A percentile compares a stretch with the other conserved stretches of the same genome.
Conservation (phyloP, 2,888 invertebrate genomes). For the Megaustenia siamemsis region DNA sequence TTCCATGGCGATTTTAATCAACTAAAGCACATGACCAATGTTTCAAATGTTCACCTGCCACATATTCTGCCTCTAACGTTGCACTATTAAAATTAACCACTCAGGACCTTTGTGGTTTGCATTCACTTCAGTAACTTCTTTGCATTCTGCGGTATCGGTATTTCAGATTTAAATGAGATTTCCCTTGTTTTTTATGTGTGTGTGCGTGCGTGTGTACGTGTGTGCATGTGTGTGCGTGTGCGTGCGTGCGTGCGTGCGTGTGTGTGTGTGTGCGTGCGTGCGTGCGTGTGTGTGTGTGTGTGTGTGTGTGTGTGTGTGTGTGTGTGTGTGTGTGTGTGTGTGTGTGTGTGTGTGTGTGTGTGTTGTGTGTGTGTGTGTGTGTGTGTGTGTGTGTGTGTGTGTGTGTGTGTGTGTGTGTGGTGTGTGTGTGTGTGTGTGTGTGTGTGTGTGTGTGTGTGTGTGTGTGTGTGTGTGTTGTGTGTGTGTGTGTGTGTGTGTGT, state of each 20-base stretch:
- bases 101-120: too few relatives aligned
- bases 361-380: not conserved
- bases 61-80: too few relatives aligned
- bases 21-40: too few relatives aligned
- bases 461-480: not conserved
- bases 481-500: not conserved
- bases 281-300: not conserved
- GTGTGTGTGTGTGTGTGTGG: not conserved
- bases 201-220: not conserved
- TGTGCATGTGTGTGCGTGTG: not conserved
- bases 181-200: not conserved
- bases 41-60: too few relatives aligned
- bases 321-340: not conserved
- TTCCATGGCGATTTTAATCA: too few relatives aligned
- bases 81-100: too few relatives aligned
- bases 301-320: not conserved
- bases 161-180: too few relatives aligned
- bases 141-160: too few relatives aligned
- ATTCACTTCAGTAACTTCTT: too few relatives aligned
- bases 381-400: not conserved
- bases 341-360: not conserved
- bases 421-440: conserved; percentile 14
- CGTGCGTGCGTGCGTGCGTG: not conserved
- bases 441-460: conserved; percentile 17
- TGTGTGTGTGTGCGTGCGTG: not conserved